Evolutionary conservation across 2,113 vertebrate genomes (phyloP).

Genomic region (Odocoileus virginianus): DNA sequence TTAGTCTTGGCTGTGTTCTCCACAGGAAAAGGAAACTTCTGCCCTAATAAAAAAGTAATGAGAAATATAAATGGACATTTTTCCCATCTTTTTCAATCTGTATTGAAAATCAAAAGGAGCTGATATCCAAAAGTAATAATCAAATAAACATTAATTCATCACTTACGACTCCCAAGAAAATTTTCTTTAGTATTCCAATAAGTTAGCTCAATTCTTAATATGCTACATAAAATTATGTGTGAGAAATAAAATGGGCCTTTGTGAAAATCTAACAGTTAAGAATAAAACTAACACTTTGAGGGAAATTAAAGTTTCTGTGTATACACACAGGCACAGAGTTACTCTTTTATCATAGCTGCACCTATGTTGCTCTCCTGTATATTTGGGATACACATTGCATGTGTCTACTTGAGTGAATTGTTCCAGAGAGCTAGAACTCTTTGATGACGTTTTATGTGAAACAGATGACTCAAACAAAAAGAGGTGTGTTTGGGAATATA

Average conservation of each 20-base stretch:
- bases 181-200: slow-evolving; percentile 15
- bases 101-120: neutral
- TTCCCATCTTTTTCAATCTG: neutral
- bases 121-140: slow-evolving; percentile 17
- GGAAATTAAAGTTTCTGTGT: neutral
- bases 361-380: neutral
- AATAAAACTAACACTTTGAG: slow-evolving; percentile 16
- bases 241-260: neutral
- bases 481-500: slow-evolving; percentile 23
- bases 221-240: neutral
- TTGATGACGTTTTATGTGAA: slow-evolving; percentile 25
- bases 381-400: slow-evolving; percentile 10
- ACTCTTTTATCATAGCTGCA: neutral
- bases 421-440: slow-evolving; percentile 21
- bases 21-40: neutral
- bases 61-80: neutral
- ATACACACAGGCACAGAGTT: neutral
- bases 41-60: neutral
- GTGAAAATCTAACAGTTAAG: slow-evolving; percentile 24
- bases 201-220: slow-evolving; percentile 11
- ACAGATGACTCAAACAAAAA: slow-evolving; percentile 32
- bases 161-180: neutral
- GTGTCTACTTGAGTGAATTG: slow-evolving; percentile 46
- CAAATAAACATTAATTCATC: slow-evolving; percentile 14
- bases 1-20: neutral